Conservation (phyloP, 2,888 invertebrate genomes). For the Lasioglossum villosulum region DNA sequence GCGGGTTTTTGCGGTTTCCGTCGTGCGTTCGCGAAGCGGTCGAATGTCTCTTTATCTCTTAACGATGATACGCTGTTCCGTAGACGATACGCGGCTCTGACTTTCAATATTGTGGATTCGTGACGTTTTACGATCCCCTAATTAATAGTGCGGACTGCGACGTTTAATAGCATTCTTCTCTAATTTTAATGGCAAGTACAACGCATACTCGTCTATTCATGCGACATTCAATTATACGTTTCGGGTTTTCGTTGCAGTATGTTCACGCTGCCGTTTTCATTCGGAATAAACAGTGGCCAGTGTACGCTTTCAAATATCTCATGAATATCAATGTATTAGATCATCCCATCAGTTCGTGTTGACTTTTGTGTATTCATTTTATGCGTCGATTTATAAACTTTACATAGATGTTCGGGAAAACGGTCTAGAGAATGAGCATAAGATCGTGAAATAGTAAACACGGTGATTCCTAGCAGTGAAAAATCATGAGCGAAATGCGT, state of each 20-base stretch:
- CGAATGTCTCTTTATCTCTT: neutral
- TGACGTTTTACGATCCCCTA: slow-evolving; percentile 4
- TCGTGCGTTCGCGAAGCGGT: neutral
- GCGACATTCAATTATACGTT: neutral
- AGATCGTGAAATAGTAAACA: too few relatives aligned
- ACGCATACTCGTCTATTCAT: neutral
- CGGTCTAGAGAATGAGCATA: too few relatives aligned
- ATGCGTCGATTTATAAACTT: too few relatives aligned
- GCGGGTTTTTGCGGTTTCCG: neutral
- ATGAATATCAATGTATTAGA: neutral
- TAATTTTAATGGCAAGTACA: neutral
- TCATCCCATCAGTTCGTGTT: too few relatives aligned
- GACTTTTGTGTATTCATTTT: too few relatives aligned
- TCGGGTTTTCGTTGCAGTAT: neutral
- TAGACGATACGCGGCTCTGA: neutral
- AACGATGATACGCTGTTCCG: neutral
- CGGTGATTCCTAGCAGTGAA: too few relatives aligned
- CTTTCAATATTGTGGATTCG: slow-evolving; percentile 6
- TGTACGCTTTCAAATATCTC: neutral
- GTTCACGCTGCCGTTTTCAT: too few relatives aligned
- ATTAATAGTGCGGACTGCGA: neutral
- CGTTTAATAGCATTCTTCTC: neutral
- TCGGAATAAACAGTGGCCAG: too few relatives aligned
- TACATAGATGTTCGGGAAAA: too few relatives aligned
- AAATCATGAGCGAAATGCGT: too few relatives aligned